Percentiles rank a stretch among this genome's conserved stretches.
Conservation (phyloP, 92 coral and sea anemone species). For the Zoanthus solanderi region DNA sequence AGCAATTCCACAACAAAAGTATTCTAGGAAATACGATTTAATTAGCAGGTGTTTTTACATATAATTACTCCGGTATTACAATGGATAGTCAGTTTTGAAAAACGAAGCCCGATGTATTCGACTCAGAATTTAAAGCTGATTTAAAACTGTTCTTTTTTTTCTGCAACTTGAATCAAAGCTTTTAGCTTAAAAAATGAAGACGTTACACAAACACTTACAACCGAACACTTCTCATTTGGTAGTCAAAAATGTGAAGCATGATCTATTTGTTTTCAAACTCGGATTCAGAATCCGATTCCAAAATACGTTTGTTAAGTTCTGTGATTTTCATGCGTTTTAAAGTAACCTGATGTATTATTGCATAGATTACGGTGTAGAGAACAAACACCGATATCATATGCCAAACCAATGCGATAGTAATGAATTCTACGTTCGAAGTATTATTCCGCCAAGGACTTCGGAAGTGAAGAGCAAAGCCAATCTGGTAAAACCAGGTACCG, state of each 20-base stretch:
- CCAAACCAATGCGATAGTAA: conserved; percentile 77
- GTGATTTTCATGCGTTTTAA: background rate
- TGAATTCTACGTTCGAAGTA: conserved; percentile 66
- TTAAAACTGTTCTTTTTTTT: too few species aligned
- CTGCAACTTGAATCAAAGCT: background rate
- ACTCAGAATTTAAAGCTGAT: too few species aligned
- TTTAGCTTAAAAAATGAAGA: background rate
- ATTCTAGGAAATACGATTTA: background rate
- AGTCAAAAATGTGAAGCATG: background rate
- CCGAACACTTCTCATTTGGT: background rate
- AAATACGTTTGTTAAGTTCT: background rate
- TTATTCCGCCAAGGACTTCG: conserved; percentile 66
- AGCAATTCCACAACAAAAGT: background rate
- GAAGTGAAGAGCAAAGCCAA: conserved; percentile 84
- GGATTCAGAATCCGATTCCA: conserved; percentile 34
- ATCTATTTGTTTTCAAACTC: background rate
- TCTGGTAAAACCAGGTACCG: conserved; percentile 93
- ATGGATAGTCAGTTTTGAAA: too few species aligned
- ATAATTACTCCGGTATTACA: too few species aligned
- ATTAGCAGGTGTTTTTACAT: background rate
- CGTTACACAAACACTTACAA: background rate
- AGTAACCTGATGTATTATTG: background rate
- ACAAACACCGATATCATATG: conserved; percentile 54
- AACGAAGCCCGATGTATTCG: too few species aligned
- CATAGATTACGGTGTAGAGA: conserved; percentile 5